A percentile compares a stretch with the other conserved stretches of the same genome.
Conservation (phyloP, 1,140 invertebrate genomes). For the Zaprionus ornatus region DNA sequence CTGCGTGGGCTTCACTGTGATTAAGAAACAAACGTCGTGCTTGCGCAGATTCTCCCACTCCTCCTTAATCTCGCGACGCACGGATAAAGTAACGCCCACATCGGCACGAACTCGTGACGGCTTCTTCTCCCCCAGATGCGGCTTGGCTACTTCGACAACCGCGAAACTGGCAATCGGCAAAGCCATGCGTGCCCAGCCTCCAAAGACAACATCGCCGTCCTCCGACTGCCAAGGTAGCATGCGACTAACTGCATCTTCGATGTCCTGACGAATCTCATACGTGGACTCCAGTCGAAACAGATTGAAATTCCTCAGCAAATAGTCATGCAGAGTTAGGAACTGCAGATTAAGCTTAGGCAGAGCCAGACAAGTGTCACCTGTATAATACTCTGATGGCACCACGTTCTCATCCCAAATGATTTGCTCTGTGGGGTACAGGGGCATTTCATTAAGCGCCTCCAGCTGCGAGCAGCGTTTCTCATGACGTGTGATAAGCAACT, state of each 20-base stretch:
- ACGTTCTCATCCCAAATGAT: slow-evolving; percentile 99
- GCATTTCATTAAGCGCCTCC: slow-evolving; percentile 98
- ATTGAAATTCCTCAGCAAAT: slow-evolving; percentile 98
- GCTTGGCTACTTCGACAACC: slow-evolving; percentile 97
- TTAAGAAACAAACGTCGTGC: slow-evolving; percentile 98
- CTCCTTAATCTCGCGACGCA: slow-evolving; percentile 94
- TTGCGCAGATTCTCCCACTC: slow-evolving; percentile 99
- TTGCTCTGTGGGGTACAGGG: slow-evolving; percentile 98
- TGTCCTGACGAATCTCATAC: slow-evolving; percentile 99
- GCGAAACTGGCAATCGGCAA: slow-evolving; percentile 96
- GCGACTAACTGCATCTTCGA: slow-evolving; percentile 97
- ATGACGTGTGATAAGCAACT: slow-evolving; percentile 94
- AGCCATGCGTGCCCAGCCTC: slow-evolving; percentile 99
- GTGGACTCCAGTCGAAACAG: slow-evolving; percentile 99
- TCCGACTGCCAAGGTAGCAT: slow-evolving; percentile 97
- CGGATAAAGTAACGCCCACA: slow-evolving; percentile 95
- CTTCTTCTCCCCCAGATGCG: slow-evolving; percentile 95
- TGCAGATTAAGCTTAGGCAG: slow-evolving; percentile 99
- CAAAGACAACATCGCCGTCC: slow-evolving; percentile 94
- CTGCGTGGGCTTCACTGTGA: slow-evolving; percentile 94
- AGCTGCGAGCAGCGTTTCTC: slow-evolving; percentile 96
- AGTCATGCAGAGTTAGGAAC: slow-evolving; percentile 99
- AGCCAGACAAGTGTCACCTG: slow-evolving; percentile 96
- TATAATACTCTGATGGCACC: slow-evolving; percentile 98
- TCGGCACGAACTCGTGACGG: slow-evolving; percentile 97